Evolutionary conservation across 2,113 vertebrate species (phyloP).

Genomic region (Acanthochromis polyacanthus): DNA sequence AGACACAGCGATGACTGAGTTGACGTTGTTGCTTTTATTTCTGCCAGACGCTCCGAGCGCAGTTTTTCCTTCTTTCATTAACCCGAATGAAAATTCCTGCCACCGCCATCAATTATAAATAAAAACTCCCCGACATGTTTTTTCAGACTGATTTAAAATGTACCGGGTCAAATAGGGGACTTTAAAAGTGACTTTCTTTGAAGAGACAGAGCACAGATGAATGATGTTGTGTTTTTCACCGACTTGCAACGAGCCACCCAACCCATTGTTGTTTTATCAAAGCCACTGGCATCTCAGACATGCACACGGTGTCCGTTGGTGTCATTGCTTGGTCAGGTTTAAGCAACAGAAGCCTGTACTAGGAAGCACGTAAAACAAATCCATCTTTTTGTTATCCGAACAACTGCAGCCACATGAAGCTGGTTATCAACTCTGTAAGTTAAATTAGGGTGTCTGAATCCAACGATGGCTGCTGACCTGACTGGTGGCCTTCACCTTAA

Average conservation of each 20-base stretch:
- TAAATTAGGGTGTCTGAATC: too few relatives aligned
- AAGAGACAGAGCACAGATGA: not conserved
- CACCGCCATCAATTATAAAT: conserved; percentile 18
- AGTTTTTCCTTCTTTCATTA: conserved; percentile 38
- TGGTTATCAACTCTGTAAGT: too few relatives aligned
- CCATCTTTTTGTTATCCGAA: too few relatives aligned
- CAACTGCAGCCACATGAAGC: too few relatives aligned
- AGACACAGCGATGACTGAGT: conserved; percentile 21
- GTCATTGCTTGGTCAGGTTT: too few relatives aligned
- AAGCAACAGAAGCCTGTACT: too few relatives aligned
- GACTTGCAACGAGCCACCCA: not conserved
- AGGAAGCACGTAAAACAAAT: too few relatives aligned
- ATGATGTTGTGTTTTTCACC: not conserved
- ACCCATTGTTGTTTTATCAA: too few relatives aligned
- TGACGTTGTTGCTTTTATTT: conserved; percentile 17
- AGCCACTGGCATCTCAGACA: too few relatives aligned
- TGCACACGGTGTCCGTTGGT: too few relatives aligned
- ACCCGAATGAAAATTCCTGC: conserved; percentile 42
- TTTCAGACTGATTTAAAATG: not conserved
- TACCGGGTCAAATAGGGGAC: not conserved
- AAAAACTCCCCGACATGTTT: not conserved
- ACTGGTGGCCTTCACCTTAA: too few relatives aligned
- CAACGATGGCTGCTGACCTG: too few relatives aligned
- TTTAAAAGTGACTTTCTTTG: not conserved
- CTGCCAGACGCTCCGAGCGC: not conserved